Conservation (phyloP, 2,888 invertebrate species). For the Eupithecia inturbata region DNA sequence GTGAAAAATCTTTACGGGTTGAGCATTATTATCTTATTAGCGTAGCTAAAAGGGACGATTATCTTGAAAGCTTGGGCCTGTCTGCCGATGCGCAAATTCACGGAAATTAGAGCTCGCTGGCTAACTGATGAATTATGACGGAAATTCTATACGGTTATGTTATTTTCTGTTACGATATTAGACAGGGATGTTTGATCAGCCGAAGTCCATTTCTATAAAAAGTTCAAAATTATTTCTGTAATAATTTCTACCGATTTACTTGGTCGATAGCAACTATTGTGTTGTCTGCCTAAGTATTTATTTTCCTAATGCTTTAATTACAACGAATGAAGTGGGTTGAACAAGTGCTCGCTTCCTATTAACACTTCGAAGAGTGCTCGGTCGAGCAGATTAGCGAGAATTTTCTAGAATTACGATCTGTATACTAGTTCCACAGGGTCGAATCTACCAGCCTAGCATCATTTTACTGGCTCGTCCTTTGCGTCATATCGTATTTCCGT, state of each 20-base stretch:
- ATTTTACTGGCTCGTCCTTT: neutral
- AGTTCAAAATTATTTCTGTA: neutral
- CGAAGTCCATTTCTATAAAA: neutral
- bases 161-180: neutral
- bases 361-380: neutral
- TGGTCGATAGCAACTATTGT: neutral
- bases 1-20: slow-evolving; percentile 12
- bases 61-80: slow-evolving; percentile 15
- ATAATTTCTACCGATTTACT: neutral
- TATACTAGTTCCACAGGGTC: neutral
- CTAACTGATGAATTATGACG: neutral
- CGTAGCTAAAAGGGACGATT: slow-evolving; percentile 13
- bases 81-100: slow-evolving; percentile 1
- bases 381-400: neutral
- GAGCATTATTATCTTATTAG: slow-evolving; percentile 12
- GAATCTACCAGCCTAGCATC: neutral
- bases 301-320: neutral
- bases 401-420: neutral
- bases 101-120: neutral
- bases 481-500: neutral
- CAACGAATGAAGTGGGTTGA: neutral
- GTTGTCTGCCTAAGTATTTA: neutral
- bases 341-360: neutral
- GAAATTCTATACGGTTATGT: neutral
- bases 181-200: neutral